Base-by-base conservation (phyloP, 2,888 invertebrate species). In the Drosophila fungiperda region DNA sequence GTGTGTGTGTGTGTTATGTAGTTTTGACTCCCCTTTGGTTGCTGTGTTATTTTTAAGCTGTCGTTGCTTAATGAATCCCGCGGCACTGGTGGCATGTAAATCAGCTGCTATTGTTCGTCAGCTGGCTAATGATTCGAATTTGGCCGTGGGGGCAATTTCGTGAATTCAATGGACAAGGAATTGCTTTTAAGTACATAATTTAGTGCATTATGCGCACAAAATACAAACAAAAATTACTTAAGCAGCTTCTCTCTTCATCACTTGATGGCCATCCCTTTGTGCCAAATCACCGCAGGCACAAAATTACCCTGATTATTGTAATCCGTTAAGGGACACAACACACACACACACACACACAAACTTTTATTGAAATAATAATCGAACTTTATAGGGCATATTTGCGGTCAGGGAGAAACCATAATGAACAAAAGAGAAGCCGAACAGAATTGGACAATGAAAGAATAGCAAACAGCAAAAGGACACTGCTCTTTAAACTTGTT, bases 341-440 rank as follows among this genome's bases (percentile, higher is more conserved):
- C 81, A 82, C 73, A 72, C 71, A 82, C 68, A n/a, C 36, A 36
- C 36, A 68, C 64, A 72, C 82, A 81, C 73, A 73, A 71, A 84
- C 66, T 82, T 45, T 87, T 89, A 87, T 87, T 84, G 84, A 77
- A 89, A 89, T 87, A 87, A 84, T 89, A 87, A 87, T 80, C 87
- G 83, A 84, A 87, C 83, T 80, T 84, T 84, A 81, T 82, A 76
- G 75, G 68, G 64, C 81, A 76, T 82, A 76, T 82, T 77, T 52
- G 55, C 49, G 62, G 52, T 11, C 49, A 38, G 57, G 57, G 49
- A 35, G 76, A 38, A 54, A 50, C 49, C 49, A 76, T 55, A 73
- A 66, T 65, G 69, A 49, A 69, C 70, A 48, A 49, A 57, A 32
- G 26, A 42, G 48, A 63, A 63, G 53, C 17, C 5, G 26, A 36